These are phyloP conservation scores for Hirudo medicinalis DNA, from an alignment of 1,140 invertebrate genomes.

Conservation along the genomic window DNA sequence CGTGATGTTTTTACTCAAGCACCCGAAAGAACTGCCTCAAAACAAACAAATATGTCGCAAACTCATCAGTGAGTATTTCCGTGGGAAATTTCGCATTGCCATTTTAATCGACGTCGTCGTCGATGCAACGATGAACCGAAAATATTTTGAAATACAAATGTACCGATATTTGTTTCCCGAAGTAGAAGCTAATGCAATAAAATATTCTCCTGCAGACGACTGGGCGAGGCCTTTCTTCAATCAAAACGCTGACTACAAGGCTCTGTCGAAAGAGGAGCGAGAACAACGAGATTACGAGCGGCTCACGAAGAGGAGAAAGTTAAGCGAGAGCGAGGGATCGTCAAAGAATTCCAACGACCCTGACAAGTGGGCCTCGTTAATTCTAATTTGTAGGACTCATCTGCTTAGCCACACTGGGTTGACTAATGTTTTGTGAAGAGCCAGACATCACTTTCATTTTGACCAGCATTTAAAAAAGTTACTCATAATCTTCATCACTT, in stretches of 20 bases:
- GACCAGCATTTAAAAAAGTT: conserved; percentile 17
- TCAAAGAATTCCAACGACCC: too few species aligned
- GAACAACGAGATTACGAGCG: conserved; percentile 79
- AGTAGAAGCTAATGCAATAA: background rate
- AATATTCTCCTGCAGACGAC: conserved; percentile 44
- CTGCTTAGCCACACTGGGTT: too few species aligned
- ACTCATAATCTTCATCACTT: conserved; percentile 21
- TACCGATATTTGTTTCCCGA: background rate
- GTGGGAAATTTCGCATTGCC: too few species aligned
- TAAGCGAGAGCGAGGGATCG: conserved; percentile 27
- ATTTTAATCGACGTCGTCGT: too few species aligned
- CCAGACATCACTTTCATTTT: too few species aligned
- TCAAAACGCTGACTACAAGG: conserved; percentile 83
- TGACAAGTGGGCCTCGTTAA: too few species aligned
- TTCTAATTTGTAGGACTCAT: too few species aligned
- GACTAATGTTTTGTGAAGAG: too few species aligned
- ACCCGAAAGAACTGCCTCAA: conserved; percentile 87
- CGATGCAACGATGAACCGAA: too few species aligned
- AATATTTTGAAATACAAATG: too few species aligned
- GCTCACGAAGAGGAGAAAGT: conserved; percentile 55
- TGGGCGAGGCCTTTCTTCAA: conserved; percentile 95
- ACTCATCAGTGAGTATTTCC: conserved; percentile 69
- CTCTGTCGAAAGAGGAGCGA: conserved; percentile 51
- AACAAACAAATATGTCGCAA: conserved; percentile 79
- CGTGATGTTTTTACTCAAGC: conserved; percentile 98